Evolutionary conservation across 2,888 invertebrate species (phyloP), one percentile per base, ranked within the genome.

Genomic region (Shargacucullia verbasci): DNA sequence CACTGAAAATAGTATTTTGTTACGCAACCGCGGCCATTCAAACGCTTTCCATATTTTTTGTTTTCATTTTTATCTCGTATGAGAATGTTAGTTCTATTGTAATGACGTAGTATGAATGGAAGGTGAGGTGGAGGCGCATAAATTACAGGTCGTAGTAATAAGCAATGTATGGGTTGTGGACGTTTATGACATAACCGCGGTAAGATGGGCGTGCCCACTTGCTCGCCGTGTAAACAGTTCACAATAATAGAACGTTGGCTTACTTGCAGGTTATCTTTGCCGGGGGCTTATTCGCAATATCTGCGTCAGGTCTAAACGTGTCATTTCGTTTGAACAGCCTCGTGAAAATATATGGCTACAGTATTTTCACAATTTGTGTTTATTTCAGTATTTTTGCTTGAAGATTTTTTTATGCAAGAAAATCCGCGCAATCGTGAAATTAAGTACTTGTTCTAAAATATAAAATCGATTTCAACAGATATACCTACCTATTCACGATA

Each of bases 1-100:
- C 67, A 78, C 84, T 83, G 80, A 84, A 87, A 89, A 89, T 90
- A 90, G 74, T 76, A 76, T 62, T 70, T 43, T 0, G 65, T 76
- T 76, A 76, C 76, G 76, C 60, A 76, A 76, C 67, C 67, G 14
- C 60, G 27, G 59, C 58, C 76, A 75, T 76, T 76, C 71, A 76
- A 53, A 62, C 52, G 61, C 29, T 53, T 46, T 57, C 39, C 39
- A 47, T 59, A 44, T 68, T 58, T 75, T 66, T 76, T 71, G 54
- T 65, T 68, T 73, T 57, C 50, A 39, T 73, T 62, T 60, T 39
- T 60, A 43, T 56, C 45, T 62, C 20, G 43, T 34, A 50, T 38
- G 35, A 20, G 37, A 49, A 50, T 47, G 38, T 54, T 48, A 34
- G 31, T 49, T 49, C 15, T 49, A 52, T 46, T 57, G 33, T 52